Percentiles rank a stretch among this genome's conserved stretches.
Evolutionary conservation across 2,888 invertebrate species (phyloP).

Genomic region (Heliconius aoede): DNA sequence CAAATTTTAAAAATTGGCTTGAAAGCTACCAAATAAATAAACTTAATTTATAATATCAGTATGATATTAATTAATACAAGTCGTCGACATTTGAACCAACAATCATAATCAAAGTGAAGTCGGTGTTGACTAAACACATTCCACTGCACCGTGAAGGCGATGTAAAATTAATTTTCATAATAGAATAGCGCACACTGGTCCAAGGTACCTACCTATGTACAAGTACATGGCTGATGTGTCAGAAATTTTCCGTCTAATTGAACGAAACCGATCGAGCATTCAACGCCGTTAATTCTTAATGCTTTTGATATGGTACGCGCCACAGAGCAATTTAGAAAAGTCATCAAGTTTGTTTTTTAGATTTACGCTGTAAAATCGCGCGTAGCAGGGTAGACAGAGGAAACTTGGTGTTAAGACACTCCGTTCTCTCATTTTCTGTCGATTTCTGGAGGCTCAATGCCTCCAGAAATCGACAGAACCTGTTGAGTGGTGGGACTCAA

Average conservation of each 20-base stretch:
- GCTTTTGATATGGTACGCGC: constrained; percentile 60
- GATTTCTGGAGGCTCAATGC: too few relatives aligned
- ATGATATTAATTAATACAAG: too few relatives aligned
- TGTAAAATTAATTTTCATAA: constrained; percentile 8
- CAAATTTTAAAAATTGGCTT: too few relatives aligned
- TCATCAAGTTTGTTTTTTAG: constrained; percentile 1
- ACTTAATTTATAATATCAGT: too few relatives aligned
- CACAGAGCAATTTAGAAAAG: constrained; percentile 27
- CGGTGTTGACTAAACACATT: constrained; percentile 9
- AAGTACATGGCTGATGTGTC: constrained; percentile 55
- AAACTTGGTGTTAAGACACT: too few relatives aligned
- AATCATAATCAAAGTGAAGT: not conserved
- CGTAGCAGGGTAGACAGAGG: too few relatives aligned
- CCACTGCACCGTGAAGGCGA: constrained; percentile 12
- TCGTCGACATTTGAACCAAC: not conserved
- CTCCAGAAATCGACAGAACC: too few relatives aligned
- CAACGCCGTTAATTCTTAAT: constrained; percentile 75
- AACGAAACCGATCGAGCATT: constrained; percentile 78
- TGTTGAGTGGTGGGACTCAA: too few relatives aligned
- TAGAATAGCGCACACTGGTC: constrained; percentile 17
- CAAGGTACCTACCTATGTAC: constrained; percentile 36
- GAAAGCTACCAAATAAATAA: too few relatives aligned
- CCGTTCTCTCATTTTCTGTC: too few relatives aligned
- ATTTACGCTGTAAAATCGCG: too few relatives aligned
- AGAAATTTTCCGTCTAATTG: constrained; percentile 82